Base-by-base conservation (phyloP, 2,797 vertebrate genomes). In the Catostomus latipinnis region DNA sequence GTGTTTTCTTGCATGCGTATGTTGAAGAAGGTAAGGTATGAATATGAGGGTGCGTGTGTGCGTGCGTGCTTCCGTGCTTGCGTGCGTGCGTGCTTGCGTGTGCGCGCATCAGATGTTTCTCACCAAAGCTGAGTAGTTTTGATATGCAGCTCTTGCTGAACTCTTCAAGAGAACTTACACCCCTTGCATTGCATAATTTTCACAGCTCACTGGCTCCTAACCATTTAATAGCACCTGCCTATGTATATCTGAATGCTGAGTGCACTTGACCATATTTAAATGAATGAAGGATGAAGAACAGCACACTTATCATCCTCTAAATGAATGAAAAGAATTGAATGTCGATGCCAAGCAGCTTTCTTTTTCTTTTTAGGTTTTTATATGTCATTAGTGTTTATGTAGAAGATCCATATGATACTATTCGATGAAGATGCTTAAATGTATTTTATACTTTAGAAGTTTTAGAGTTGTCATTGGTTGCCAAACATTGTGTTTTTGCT, bases 401-500 rank as follows among this genome's bases (percentile, higher is more conserved):
- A 92, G 82, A 75, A 65, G 66, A 80, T 62, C 22, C 63, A 75
- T 80, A 68, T 81, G 81, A 71, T 71, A 91, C 91, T 91, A 87
- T 90, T 91, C 82, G 86, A 90, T 90, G 89, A 91, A 87, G 87
- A 92, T 77, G 80, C 89, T 83, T 74, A 76, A 58, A 66, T 90
- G 91, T 86, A 76, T 86, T 86, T 92, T 92, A 90, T 91, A 92
- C 91, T 92, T 92, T 84, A 86, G 85, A 92, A 88, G 86, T 92
- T 89, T 79, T 77, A 91, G 71, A 81, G 88, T 90, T 90, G 89
- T 93, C 91, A 89, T 90, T 90, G 89, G 89, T 93, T 93, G 93
- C 93, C 92, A 94, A 94, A 91, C 84, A 88, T 89, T 92, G 90
- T 93, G 92, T 85, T 90, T 85, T 88, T 88, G 87, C 89, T 90